Evolutionary conservation across 2,888 invertebrate genomes (phyloP).

Genomic region (Ptychoptera albimana): DNA sequence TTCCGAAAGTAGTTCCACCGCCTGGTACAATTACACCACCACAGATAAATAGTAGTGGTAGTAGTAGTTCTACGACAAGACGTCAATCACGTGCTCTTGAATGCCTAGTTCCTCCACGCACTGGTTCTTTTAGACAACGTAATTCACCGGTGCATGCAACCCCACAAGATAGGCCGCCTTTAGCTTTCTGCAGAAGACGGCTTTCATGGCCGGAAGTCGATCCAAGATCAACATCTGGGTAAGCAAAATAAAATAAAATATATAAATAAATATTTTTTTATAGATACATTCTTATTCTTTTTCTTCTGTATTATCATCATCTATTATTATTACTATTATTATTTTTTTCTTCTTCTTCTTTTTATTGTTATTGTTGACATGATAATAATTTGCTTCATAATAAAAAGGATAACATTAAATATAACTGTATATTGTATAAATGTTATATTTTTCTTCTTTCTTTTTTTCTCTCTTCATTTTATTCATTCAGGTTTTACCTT

Average conservation of each 20-base stretch:
- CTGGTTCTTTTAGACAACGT: slow-evolving; percentile 40
- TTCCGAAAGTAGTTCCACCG: slow-evolving; percentile 58
- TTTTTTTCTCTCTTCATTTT: no score
- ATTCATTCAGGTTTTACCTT: no score
- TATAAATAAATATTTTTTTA: slow-evolving; percentile 2
- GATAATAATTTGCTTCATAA: no score
- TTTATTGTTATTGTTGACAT: slow-evolving; percentile 6
- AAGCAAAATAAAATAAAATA: slow-evolving; percentile 24
- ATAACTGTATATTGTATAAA: no score
- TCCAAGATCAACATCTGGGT: slow-evolving; percentile 70
- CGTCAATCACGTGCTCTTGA: slow-evolving; percentile 46
- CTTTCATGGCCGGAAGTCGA: slow-evolving; percentile 77
- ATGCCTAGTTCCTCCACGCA: slow-evolving; percentile 39
- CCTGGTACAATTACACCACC: slow-evolving; percentile 44
- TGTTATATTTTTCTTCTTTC: no score
- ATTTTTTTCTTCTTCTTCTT: slow-evolving; percentile 4
- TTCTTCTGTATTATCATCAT: neutral
- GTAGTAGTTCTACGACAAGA: slow-evolving; percentile 18
- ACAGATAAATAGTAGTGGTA: slow-evolving; percentile 13
- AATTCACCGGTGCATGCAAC: slow-evolving; percentile 26
- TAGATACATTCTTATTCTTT: slow-evolving; percentile 1
- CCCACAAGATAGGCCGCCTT: slow-evolving; percentile 47
- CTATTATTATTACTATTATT: slow-evolving; percentile 5
- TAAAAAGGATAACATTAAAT: no score
- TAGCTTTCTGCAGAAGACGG: slow-evolving; percentile 61